These are phyloP conservation scores for Oncorhynchus nerka DNA, from an alignment of 2,113 vertebrate species.

Conservation along the genomic window DNA sequence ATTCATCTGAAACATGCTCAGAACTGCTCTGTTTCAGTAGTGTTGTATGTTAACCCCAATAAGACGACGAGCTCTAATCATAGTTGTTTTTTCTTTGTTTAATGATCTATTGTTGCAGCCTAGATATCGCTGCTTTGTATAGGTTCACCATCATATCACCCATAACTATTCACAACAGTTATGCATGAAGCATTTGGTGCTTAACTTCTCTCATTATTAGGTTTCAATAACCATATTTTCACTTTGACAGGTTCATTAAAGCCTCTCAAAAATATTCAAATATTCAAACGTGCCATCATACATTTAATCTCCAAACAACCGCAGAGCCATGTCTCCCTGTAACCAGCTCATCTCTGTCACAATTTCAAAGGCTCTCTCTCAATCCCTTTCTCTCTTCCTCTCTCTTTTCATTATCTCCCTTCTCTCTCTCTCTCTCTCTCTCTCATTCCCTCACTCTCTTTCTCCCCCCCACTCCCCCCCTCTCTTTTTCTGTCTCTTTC, in stretches of 20 bases:
- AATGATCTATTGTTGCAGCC: too few species aligned
- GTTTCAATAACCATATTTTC: slow-evolving; percentile 66
- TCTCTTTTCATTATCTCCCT: slow-evolving; percentile 18
- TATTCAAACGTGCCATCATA: slow-evolving; percentile 29
- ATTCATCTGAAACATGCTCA: too few species aligned
- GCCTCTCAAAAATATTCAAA: slow-evolving; percentile 47
- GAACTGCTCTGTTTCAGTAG: too few species aligned
- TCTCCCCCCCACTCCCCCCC: slow-evolving; percentile 7
- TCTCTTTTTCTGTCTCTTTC: slow-evolving; percentile 7
- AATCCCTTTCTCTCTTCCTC: not conserved
- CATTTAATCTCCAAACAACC: not conserved
- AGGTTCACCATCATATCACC: too few species aligned
- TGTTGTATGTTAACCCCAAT: too few species aligned
- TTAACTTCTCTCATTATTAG: slow-evolving; percentile 59
- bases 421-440: not conserved
- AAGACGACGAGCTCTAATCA: too few species aligned
- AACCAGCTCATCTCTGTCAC: slow-evolving; percentile 23
- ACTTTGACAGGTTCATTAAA: slow-evolving; percentile 70
- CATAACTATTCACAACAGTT: too few species aligned
- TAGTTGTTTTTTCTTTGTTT: too few species aligned
- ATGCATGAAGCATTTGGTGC: not conserved
- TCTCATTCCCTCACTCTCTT: slow-evolving; percentile 17
- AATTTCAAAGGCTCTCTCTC: slow-evolving; percentile 27
- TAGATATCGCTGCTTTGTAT: too few species aligned
- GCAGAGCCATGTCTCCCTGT: slow-evolving; percentile 2